These are phyloP conservation scores for Pipistrellus nathusii DNA, from an alignment of 2,797 vertebrate species.

Conservation along the genomic window DNA sequence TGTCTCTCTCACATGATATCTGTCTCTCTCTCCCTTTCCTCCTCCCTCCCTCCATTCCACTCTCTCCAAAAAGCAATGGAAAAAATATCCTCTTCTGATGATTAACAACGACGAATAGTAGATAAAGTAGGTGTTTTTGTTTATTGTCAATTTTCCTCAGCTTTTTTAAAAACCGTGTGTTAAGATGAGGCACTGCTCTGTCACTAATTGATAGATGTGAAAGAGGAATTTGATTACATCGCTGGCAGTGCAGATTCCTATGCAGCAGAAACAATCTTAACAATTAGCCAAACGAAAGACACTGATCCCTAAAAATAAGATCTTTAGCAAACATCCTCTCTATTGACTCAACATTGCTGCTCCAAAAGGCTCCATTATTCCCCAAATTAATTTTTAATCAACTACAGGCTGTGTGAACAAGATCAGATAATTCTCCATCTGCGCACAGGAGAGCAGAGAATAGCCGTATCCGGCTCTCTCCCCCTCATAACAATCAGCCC, in stretches of 20 bases:
- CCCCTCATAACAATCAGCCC: not conserved
- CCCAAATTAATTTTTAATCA: slow-evolving; percentile 28
- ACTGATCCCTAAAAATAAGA: not conserved
- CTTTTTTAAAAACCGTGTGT: not conserved
- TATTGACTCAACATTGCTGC: not conserved
- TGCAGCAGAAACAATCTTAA: not conserved
- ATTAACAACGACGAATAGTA: not conserved
- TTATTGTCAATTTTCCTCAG: not conserved
- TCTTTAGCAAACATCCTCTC: slow-evolving; percentile 39
- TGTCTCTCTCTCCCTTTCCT: no score
- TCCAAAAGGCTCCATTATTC: not conserved
- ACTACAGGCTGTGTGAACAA: not conserved
- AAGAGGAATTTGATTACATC: not conserved
- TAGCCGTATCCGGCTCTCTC: no score
- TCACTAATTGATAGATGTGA: not conserved
- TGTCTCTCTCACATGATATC: no score
- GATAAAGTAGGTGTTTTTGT: not conserved
- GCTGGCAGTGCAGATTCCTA: not conserved
- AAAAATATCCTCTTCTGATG: no score
- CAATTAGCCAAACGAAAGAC: not conserved
- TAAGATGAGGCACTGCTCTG: not conserved
- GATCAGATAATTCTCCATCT: not conserved
- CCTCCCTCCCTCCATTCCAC: no score
- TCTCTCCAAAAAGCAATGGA: no score
- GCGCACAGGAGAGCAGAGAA: not conserved